phyloP scores from a whole-genome alignment of 2,888 invertebrate species.

The Euplexia lucipara region DNA sequence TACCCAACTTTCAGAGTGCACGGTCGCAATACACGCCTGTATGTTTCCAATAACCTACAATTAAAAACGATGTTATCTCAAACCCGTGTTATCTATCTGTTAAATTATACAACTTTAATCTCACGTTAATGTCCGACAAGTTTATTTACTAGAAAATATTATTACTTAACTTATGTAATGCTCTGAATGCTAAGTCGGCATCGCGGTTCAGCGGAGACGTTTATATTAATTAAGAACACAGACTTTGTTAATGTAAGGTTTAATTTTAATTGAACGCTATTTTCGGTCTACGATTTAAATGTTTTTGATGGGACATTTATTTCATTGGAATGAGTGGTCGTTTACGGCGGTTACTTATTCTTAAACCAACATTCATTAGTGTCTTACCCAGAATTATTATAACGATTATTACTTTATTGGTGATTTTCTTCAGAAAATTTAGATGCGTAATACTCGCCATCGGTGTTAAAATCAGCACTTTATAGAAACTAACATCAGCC shows the following conservation, averaged over 20 bases:
- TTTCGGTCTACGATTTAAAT: constrained; percentile 21
- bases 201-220: constrained; percentile 32
- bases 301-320: background rate
- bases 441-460: too few relatives aligned
- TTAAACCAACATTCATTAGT: background rate
- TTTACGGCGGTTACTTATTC: background rate
- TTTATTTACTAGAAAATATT: constrained; percentile 57
- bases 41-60: constrained; percentile 59
- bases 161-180: constrained; percentile 48
- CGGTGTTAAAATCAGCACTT: too few relatives aligned
- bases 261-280: constrained; percentile 31
- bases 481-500: too few relatives aligned
- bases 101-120: constrained; percentile 65
- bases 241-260: constrained; percentile 21
- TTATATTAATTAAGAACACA: constrained; percentile 44
- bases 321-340: constrained; percentile 8
- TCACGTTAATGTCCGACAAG: constrained; percentile 46
- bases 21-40: constrained; percentile 19
- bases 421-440: too few relatives aligned
- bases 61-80: constrained; percentile 70
- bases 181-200: constrained; percentile 26
- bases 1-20: background rate
- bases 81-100: constrained; percentile 66
- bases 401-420: too few relatives aligned
- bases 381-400: too few relatives aligned